phyloP scores from a whole-genome alignment of 2,113 vertebrate species.

The Jaculus jaculus region DNA sequence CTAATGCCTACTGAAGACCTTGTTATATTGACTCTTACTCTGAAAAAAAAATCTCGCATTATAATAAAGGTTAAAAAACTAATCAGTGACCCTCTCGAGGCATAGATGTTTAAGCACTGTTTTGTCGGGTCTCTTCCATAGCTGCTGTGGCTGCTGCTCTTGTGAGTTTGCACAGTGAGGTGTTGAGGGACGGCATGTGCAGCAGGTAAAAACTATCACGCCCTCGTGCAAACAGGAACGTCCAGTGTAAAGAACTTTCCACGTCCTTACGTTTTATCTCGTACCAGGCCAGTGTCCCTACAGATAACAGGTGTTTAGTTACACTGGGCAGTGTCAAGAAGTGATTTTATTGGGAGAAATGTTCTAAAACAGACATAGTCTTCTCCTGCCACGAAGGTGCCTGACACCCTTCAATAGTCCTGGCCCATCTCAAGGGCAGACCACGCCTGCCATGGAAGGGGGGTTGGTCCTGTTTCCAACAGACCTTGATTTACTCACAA shows the following conservation, averaged over 20 bases:
- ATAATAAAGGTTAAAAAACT: not conserved
- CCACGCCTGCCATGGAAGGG: not conserved
- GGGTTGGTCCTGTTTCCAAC: not conserved
- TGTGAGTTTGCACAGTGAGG: conserved; percentile 42
- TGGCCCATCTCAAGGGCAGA: not conserved
- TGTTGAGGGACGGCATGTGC: conserved; percentile 22
- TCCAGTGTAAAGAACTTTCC: not conserved
- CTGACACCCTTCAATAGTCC: not conserved
- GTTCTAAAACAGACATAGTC: not conserved
- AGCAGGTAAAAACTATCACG: not conserved
- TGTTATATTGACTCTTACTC: no score
- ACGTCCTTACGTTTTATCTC: conserved; percentile 14
- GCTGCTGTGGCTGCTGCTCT: conserved; percentile 34
- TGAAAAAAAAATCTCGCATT: no score
- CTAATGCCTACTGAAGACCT: no score
- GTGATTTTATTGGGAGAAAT: conserved; percentile 9
- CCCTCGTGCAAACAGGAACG: conserved; percentile 29
- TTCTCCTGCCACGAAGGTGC: not conserved
- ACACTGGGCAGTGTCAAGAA: conserved; percentile 13
- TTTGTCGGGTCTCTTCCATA: not conserved
- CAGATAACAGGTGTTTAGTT: conserved; percentile 43
- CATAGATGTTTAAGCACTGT: not conserved
- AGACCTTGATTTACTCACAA: not conserved
- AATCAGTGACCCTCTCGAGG: not conserved
- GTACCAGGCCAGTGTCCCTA: conserved; percentile 16